Evolutionary conservation across 2,113 vertebrate species (phyloP), one percentile per base, ranked within the genome.

Genomic region (Elephantulus edwardii): DNA sequence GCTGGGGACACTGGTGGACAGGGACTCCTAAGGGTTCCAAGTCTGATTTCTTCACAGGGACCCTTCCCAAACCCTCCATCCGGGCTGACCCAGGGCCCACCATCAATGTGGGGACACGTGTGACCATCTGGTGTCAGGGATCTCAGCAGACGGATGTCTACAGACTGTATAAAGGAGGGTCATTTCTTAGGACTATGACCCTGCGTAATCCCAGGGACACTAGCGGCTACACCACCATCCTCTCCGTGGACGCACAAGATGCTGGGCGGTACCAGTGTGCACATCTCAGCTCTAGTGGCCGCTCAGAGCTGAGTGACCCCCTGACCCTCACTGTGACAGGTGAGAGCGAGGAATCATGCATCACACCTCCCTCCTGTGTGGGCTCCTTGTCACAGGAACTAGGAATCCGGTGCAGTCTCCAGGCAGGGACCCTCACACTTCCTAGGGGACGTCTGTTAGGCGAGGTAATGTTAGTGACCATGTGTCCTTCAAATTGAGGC

Each of bases 241-340:
- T n/a, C n/a, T n/a, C n/a, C 0, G 8, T 2, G 0, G 4, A 1
- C 0, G 13, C 20, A 3, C 5, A 0, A 1, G 0, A 3, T 0
- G 2, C 40, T 8, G 68, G 87, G 42, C 1, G 0, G 1, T 87
- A 71, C n/a, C 4, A 4, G 11, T 93, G 92, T 46, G 11, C 0
- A 0, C 86, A 87, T 46, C 1, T 0, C 3, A 54, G 1, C 6
- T 0, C 1, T 1, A 0, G 1, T 0, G 0, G 1, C 2, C 28
- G 11, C 62, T 82, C 68, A 9, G 3, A 38, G 8, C 0, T 0
- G 13, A 91, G 86, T 22, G 70, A 75, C 0, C 0, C 2, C 17
- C 30, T 83, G 46, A 0, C 3, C 17, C 77, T 95, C 13, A 28
- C 38, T 35, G 30, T 91, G 72, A 87, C 75, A 92, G 91, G 94